Evolutionary conservation across 64 coral and sea anemone genomes (phyloP).

Genomic region (Stylophora pistillata): DNA sequence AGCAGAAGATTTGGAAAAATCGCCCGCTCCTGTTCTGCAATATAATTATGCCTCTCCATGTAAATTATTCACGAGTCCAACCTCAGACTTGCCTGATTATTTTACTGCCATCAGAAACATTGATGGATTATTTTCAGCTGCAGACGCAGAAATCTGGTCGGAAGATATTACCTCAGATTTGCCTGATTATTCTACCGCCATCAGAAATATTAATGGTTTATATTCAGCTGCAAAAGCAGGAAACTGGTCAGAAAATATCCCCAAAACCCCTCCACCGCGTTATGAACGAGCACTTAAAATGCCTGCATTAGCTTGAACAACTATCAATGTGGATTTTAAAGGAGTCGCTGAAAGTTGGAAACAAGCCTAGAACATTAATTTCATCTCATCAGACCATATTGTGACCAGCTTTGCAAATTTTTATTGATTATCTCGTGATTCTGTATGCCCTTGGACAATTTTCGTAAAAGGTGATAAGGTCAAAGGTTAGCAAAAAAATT

Average conservation of each 20-base stretch:
- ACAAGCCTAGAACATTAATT: neutral
- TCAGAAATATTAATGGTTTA: neutral
- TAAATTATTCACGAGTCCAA: neutral
- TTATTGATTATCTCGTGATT: too few species aligned
- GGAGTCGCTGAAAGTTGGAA: neutral
- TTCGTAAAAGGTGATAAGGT: too few species aligned
- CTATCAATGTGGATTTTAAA: neutral
- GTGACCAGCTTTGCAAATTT: too few species aligned
- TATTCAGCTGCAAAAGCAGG: neutral
- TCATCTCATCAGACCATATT: neutral
- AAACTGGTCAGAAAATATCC: neutral
- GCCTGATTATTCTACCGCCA: too few species aligned
- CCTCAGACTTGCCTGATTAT: neutral
- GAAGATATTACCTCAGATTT: too few species aligned
- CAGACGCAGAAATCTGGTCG: neutral
- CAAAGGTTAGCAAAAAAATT: too few species aligned
- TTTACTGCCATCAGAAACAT: neutral
- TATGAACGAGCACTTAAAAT: neutral
- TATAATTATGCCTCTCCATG: neutral
- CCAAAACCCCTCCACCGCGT: neutral
- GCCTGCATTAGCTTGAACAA: neutral
- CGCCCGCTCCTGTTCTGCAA: neutral
- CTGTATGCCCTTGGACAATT: too few species aligned
- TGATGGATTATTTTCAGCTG: neutral
- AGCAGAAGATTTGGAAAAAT: neutral